Base-by-base conservation (phyloP, 2,888 invertebrate species). In the Troilus luridus region DNA sequence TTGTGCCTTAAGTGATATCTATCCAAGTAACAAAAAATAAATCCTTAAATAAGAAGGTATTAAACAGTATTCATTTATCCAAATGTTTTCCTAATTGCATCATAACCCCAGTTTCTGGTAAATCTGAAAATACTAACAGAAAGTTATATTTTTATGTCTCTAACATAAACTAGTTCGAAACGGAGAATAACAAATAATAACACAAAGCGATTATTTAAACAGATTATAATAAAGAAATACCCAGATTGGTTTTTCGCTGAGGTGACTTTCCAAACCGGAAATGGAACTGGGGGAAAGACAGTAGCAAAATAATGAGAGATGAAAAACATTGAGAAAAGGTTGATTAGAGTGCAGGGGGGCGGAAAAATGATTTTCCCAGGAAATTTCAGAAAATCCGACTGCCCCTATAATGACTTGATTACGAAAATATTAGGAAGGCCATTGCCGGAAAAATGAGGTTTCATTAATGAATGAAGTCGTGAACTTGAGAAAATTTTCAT, bases 201-300 rank as follows among this genome's bases (percentile, higher is more conserved):
- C 24, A 67, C 24, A 62, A 62, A 62, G 14, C 60, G 14, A 60
- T 62, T n/a, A n/a, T 62, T 24, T 24, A n/a, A 24, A 77, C 41
- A 17, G 8, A 12, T 9, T 17, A 9, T 0, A 24, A 17, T 17
- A 41, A 77, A 77, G 72, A 77, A 67, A 67, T 67, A 14, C 12
- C 24, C 24, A 24, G 24, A 41, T 67, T 67, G 12, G 17, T 77
- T 77, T 77, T 77, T 77, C 41, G 85, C 12, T 7, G n/a, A 85
- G 85, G 56, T 85, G n/a, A 85, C 56, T 85, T 85, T 85, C 85
- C 19, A 85, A 85, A 85, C 85, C n/a, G 85, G 56, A 85, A 85
- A 85, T n/a, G 12, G 56, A 56, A 85, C 85, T 56, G 7, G 56
- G 85, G 85, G 19, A 85, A 85, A 85, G 85, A 85, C 85, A 56